phyloP scores from a whole-genome alignment of 2,113 vertebrate genomes.

The Tyrannus savana region DNA sequence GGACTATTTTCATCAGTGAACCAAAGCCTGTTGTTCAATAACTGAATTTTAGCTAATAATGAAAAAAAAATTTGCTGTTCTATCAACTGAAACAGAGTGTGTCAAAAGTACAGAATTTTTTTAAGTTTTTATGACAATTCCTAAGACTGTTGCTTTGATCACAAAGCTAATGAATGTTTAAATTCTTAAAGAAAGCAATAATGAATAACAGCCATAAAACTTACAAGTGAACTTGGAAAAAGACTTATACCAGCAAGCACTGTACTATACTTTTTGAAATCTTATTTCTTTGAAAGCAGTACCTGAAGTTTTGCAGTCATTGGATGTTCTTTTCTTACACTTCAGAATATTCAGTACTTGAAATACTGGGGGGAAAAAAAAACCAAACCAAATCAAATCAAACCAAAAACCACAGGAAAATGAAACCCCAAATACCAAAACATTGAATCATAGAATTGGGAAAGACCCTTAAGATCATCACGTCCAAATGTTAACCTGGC shows the following conservation, averaged over 20 bases:
- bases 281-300: background rate
- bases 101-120: background rate
- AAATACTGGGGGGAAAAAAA: fast-evolving
- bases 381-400: background rate
- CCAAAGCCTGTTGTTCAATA: background rate
- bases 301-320: background rate
- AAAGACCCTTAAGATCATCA: background rate
- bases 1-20: background rate
- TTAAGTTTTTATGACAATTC: background rate
- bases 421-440: background rate
- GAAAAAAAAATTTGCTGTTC: background rate
- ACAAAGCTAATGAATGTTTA: background rate
- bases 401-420: background rate
- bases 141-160: background rate
- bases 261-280: background rate
- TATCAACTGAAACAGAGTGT: background rate
- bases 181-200: background rate
- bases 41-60: constrained; percentile 10
- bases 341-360: background rate
- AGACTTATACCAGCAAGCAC: background rate
- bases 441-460: background rate
- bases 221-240: background rate
- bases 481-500: background rate
- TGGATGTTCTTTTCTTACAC: background rate
- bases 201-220: background rate